Evolutionary conservation across 2,797 vertebrate genomes (phyloP), one percentile per base, ranked within the genome.

Genomic region (Onychomys arenicola): DNA sequence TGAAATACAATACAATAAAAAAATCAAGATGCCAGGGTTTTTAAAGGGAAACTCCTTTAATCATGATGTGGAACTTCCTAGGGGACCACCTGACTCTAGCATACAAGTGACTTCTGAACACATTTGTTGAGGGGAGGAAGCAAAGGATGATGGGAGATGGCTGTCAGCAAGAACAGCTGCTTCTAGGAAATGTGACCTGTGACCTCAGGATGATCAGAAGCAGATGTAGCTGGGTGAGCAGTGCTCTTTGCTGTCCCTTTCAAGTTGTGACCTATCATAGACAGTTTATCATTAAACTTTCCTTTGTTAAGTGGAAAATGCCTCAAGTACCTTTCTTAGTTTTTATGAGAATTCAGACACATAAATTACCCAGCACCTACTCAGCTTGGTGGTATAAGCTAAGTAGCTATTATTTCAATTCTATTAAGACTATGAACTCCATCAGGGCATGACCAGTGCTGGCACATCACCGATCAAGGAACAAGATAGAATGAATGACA

Each of bases 341-440:
- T 67, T 90, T 76, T 69, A 14, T 61, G 57, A 81, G 37, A 91
- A 76, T 80, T 93, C 49, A 89, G 40, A 96, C 25, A 89, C 37
- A 86, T 29, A 61, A 95, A 93, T 69, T 67, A 57, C 3, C 16
- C 57, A 81, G 23, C 25, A 52, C 23, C 34, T 14, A 6, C 52
- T n/a, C 65, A 46, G n/a, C 34, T 90, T 16, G 1, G 32, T 5
- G 3, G 27, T 90, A 59, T 12, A 55, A 57, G 57, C 81, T 6
- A 75, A 23, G 52, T 7, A 86, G 37, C 40, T 61, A 61, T 40
- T 77, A 63, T 77, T 57, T 84, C 40, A 95, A 59, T 76, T 34
- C 37, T 10, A 32, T 76, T 16, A 81, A 19, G 77, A 16, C 27
- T 61, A 80, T 34, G 63, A 73, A 16, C 34, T 85, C 40, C 73